These are phyloP conservation scores for Mya arenaria DNA, from an alignment of 1,140 invertebrate genomes.

Conservation along the genomic window DNA sequence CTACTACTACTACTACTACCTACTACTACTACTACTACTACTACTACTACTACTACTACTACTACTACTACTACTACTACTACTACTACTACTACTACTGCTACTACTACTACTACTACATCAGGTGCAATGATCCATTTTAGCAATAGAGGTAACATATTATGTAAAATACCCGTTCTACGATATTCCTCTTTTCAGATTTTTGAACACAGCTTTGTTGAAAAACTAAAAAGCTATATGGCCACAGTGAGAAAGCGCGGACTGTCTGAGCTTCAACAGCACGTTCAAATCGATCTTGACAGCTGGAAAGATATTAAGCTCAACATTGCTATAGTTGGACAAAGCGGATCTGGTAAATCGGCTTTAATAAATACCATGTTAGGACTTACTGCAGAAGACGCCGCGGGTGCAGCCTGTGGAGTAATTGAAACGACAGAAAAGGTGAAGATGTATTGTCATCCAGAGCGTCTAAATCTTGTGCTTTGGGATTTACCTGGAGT, in stretches of 20 bases:
- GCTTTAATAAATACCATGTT: not conserved
- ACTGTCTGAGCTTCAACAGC: not conserved
- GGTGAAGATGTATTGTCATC: not conserved
- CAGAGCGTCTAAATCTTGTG: not conserved
- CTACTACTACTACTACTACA: too few species aligned
- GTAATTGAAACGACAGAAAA: not conserved
- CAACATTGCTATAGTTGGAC: not conserved
- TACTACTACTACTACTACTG: too few species aligned
- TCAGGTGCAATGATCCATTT: too few species aligned
- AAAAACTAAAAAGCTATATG: not conserved
- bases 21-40: too few species aligned
- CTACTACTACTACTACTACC: conserved; percentile 7
- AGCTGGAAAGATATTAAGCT: not conserved
- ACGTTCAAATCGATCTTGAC: not conserved
- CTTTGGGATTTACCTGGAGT: not conserved
- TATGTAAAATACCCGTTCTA: not conserved
- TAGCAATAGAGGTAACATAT: not conserved
- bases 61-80: too few species aligned
- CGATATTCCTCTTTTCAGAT: not conserved
- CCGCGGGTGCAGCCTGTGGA: not conserved
- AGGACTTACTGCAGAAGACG: not conserved
- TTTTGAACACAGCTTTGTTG: not conserved
- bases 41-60: too few species aligned
- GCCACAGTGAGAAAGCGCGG: not conserved
- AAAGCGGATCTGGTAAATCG: not conserved